Conservation (phyloP, 1,140 invertebrate genomes). For the Caerostris extrusa region DNA sequence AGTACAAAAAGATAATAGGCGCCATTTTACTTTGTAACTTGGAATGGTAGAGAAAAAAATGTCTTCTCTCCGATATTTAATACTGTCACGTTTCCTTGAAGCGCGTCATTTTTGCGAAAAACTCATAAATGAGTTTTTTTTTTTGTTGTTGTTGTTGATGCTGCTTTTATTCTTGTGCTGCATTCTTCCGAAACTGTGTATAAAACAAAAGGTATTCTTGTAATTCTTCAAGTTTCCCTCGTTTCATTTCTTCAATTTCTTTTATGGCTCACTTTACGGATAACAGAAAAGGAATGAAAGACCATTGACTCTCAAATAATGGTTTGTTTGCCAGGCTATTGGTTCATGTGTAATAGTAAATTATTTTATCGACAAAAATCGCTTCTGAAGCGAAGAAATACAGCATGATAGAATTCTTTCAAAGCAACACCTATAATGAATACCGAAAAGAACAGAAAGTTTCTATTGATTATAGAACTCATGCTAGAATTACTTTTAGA, state of each 20-base stretch:
- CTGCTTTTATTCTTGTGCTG: not conserved
- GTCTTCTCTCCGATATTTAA: conserved; percentile 17
- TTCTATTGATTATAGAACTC: not conserved
- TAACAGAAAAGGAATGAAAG: conserved; percentile 50
- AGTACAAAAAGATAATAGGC: conserved; percentile 34
- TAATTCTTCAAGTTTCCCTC: conserved; percentile 1
- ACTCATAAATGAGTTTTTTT: conserved; percentile 58
- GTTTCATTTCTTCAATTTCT: conserved; percentile 49
- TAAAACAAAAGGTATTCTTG: conserved; percentile 66
- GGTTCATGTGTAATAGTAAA: conserved; percentile 33
- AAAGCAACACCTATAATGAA: not conserved
- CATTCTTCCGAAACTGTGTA: conserved; percentile 27
- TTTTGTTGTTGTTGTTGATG: not conserved
- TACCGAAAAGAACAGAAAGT: not conserved
- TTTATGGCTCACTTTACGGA: conserved; percentile 58
- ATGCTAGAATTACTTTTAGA: not conserved
- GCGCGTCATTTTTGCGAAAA: conserved; percentile 44
- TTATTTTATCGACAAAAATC: not conserved
- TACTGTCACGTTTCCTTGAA: conserved; percentile 37
- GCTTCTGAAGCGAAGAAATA: not conserved
- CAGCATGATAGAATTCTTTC: not conserved
- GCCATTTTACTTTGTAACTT: conserved; percentile 38
- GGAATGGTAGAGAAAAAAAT: not conserved
- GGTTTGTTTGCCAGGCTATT: conserved; percentile 48
- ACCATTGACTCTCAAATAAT: conserved; percentile 14